Percentiles rank a stretch among this genome's conserved stretches.
Conservation (phyloP, 2,888 invertebrate species). For the Latheticus oryzae region DNA sequence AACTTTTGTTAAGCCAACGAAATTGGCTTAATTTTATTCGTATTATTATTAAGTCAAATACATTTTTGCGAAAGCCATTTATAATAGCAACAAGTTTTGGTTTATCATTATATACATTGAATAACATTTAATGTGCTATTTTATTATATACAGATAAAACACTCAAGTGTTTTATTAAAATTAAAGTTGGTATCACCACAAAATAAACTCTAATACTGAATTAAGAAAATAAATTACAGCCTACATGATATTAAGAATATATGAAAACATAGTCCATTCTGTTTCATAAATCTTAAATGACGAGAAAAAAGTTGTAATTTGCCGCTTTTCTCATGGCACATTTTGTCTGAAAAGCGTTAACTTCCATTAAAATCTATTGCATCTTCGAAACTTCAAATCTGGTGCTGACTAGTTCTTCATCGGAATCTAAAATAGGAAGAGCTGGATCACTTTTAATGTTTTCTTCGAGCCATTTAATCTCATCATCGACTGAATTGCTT, state of each 20-base stretch:
- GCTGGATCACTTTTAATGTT: slow-evolving; percentile 85
- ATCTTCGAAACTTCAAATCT: slow-evolving; percentile 91
- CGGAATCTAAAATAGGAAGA: slow-evolving; percentile 77
- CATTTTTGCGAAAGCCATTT: slow-evolving; percentile 15
- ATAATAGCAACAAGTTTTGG: slow-evolving; percentile 20
- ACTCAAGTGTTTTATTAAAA: slow-evolving; percentile 10
- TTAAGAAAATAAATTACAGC: no score
- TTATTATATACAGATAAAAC: slow-evolving; percentile 23
- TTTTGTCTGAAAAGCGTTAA: no score
- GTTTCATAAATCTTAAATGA: no score
- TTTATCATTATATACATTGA: slow-evolving; percentile 21
- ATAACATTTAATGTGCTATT: slow-evolving; percentile 27
- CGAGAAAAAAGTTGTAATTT: no score
- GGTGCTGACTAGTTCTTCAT: slow-evolving; percentile 86
- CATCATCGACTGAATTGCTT: slow-evolving; percentile 75
- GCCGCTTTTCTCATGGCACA: slow-evolving; percentile 8
- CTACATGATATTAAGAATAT: no score
- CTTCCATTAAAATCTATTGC: slow-evolving; percentile 79
- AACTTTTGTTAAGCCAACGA: slow-evolving; percentile 71
- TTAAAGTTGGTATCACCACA: no score
- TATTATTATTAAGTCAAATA: slow-evolving; percentile 24
- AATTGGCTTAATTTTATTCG: slow-evolving; percentile 61
- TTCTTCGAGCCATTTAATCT: slow-evolving; percentile 93
- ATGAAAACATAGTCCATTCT: no score
- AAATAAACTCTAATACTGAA: no score